Evolutionary conservation across 2,888 invertebrate genomes (phyloP), one percentile per base, ranked within the genome.

Genomic region (Oxyteleia sp.): DNA sequence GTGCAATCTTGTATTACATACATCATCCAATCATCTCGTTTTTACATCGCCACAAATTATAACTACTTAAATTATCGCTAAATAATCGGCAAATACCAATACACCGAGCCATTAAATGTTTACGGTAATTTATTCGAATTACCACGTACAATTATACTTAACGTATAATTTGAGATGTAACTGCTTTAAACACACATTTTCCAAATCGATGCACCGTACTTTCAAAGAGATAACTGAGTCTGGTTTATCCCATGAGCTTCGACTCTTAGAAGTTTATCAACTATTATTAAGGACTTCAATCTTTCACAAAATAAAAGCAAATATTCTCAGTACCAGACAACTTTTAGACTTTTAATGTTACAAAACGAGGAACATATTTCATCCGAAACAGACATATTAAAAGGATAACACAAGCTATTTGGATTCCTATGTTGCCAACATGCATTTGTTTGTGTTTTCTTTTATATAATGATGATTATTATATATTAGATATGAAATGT

Each of bases 181-280:
- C 80, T 78, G 55, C 81, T 81, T 82, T 63, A 81, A 84, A 75
- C 69, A 61, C 78, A 79, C 71, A 82, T 84, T 84, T 84, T 84
- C 78, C 79, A 64, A 79, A 79, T 64, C 82, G 82, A 79, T 82
- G 78, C 79, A 61, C 79, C 47, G 78, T 45, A 75, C 68, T 69
- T 64, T 59, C 75, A 68, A 78, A 76, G 68, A 78, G 81, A 84
- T 84, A 84, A 84, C 81, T 20, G 59, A 71, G 59, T 66, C 71
- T 53, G 66, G 45, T 78, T 78, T 69, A 84, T 84, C 74, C 84
- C 72, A 47, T 51, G 74, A 84, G 78, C 84, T 81, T 75, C 59
- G 49, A 35, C 74, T 72, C 55, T 11, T 13, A 15, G 61, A 75
- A 82, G 84, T 82, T 84, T 71, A 79, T 82, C 71, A 84, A 82